Evolutionary conservation across 2,888 invertebrate species (phyloP).

Genomic region (Pyralis farinalis): DNA sequence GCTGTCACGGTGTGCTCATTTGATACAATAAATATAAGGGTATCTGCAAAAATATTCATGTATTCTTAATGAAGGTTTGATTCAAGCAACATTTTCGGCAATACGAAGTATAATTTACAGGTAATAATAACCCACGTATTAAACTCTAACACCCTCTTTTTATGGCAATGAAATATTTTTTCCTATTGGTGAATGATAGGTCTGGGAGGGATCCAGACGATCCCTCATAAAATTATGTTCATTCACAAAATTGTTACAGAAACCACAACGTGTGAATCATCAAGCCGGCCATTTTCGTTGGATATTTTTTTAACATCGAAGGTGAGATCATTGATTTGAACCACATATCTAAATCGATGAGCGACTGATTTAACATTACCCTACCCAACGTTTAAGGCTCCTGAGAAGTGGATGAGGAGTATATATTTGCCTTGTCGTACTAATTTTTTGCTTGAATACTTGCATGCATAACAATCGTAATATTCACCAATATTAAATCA

Average conservation of each 20-base stretch:
- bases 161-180: conserved; percentile 41
- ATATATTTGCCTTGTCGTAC: too few relatives aligned
- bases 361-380: background rate
- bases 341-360: background rate
- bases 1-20: too few relatives aligned
- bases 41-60: conserved; percentile 47
- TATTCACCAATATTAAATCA: too few relatives aligned
- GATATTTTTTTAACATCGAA: conserved; percentile 3
- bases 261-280: conserved; percentile 54
- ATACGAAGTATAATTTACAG: conserved; percentile 50
- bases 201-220: conserved; percentile 39
- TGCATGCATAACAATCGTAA: too few relatives aligned
- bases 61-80: conserved; percentile 45
- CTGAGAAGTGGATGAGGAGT: too few relatives aligned
- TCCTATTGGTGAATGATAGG: conserved; percentile 45
- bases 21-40: conserved; percentile 2
- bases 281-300: conserved; percentile 25
- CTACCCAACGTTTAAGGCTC: too few relatives aligned
- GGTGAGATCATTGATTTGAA: conserved; percentile 1
- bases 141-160: conserved; percentile 44
- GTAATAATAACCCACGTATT: conserved; percentile 39
- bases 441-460: too few relatives aligned
- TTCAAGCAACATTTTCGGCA: conserved; percentile 41
- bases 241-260: conserved; percentile 46
- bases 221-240: conserved; percentile 29